Evolutionary conservation across 2,888 invertebrate species (phyloP).

Genomic region (Lepeophtheirus nordmannii): DNA sequence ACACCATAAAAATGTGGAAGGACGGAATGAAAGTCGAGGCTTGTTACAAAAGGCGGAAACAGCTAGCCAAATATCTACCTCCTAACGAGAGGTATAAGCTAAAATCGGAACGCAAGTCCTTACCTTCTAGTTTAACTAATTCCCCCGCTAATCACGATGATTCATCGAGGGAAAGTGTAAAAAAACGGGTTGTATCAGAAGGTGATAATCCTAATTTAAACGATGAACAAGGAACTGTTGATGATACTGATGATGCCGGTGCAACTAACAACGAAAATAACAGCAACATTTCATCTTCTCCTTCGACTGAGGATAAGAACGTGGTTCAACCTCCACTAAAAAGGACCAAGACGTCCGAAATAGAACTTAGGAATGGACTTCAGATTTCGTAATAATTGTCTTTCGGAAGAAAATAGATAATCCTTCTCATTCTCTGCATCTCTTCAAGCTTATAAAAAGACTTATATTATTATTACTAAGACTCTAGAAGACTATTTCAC

Average conservation of each 20-base stretch:
- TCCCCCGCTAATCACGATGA: not conserved
- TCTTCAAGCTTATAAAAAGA: no score
- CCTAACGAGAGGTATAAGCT: slow-evolving; percentile 17
- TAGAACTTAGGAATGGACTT: slow-evolving; percentile 6
- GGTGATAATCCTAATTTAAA: not conserved
- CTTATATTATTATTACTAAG: no score
- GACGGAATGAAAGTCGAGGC: slow-evolving; percentile 68
- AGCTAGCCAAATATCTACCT: slow-evolving; percentile 18
- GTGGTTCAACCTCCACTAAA: slow-evolving; percentile 18
- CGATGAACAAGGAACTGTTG: not conserved
- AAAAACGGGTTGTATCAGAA: not conserved
- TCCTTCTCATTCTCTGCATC: no score
- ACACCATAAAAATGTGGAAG: slow-evolving; percentile 33
- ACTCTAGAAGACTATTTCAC: no score
- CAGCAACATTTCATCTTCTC: not conserved
- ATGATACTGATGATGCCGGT: not conserved
- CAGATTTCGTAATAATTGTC: not conserved
- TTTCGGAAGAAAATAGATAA: no score
- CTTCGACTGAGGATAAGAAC: not conserved
- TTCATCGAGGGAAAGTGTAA: not conserved
- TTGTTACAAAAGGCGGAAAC: slow-evolving; percentile 57
- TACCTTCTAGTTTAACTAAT: slow-evolving; percentile 6
- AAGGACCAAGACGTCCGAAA: slow-evolving; percentile 4
- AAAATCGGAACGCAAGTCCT: slow-evolving; percentile 10
- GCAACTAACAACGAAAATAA: not conserved